phyloP scores from a whole-genome alignment of 2,113 vertebrate genomes.

The Siniperca knerii region DNA sequence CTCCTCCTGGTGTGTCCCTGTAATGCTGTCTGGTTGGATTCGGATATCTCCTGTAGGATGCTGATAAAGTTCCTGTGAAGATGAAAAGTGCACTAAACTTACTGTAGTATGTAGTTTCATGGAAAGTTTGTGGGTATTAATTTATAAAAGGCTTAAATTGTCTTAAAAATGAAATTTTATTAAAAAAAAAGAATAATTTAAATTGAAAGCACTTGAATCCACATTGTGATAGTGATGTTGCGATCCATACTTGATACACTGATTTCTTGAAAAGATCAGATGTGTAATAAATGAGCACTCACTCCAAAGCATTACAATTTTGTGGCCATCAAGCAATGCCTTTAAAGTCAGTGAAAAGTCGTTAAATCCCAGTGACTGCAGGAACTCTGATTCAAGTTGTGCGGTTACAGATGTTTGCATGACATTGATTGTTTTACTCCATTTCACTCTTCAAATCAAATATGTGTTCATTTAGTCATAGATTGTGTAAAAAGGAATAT shows the following conservation, averaged over 20 bases:
- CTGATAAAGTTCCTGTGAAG: background rate
- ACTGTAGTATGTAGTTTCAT: background rate
- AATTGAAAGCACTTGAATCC: no score
- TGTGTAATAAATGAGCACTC: background rate
- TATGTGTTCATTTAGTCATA: background rate
- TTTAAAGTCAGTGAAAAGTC: background rate
- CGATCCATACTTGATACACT: background rate
- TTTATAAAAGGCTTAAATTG: background rate
- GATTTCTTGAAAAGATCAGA: background rate
- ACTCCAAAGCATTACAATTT: background rate
- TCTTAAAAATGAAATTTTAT: no score
- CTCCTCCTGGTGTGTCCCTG: conserved; percentile 60
- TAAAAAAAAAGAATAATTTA: background rate
- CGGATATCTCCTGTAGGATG: background rate
- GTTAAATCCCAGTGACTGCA: background rate
- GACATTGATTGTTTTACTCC: no score
- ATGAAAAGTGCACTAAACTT: background rate
- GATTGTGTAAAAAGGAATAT: background rate
- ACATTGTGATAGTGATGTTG: background rate
- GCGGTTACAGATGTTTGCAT: background rate
- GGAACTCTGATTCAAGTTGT: background rate
- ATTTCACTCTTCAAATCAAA: background rate
- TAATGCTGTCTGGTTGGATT: conserved; percentile 16
- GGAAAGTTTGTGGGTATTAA: background rate
- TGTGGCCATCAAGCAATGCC: background rate